Percentiles rank a stretch among this genome's conserved stretches.
Conservation (phyloP, 1,140 invertebrate genomes). For the Triops cancriformis region DNA sequence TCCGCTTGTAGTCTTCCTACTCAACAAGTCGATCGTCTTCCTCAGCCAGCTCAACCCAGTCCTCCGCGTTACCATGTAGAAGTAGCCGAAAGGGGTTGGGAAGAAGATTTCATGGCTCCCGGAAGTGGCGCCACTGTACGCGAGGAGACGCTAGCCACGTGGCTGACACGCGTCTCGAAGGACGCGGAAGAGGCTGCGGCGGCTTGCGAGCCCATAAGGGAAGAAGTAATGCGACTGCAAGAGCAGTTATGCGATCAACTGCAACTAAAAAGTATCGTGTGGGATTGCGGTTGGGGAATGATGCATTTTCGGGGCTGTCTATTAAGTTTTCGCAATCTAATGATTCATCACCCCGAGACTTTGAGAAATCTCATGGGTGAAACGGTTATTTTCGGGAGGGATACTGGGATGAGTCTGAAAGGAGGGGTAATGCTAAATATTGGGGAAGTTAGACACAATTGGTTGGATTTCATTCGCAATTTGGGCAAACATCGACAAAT, state of each 20-base stretch:
- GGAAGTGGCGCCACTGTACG: not conserved
- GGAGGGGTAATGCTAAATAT: conserved; percentile 80
- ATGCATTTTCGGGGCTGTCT: conserved; percentile 75
- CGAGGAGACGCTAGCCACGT: conserved; percentile 37
- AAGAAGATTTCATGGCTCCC: not conserved
- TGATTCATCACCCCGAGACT: conserved; percentile 32
- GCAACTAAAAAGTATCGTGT: conserved; percentile 51
- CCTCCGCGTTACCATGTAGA: not conserved
- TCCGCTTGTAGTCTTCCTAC: conserved; percentile 72
- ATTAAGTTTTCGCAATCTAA: conserved; percentile 38
- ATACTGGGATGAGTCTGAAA: conserved; percentile 78
- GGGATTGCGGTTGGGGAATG: conserved; percentile 81
- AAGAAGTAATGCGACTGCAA: conserved; percentile 56
- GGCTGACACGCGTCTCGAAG: conserved; percentile 55
- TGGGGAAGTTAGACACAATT: conserved; percentile 81
- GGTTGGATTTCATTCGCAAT: conserved; percentile 81
- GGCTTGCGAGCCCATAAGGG: conserved; percentile 51
- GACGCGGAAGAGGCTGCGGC: conserved; percentile 51
- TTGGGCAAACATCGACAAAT: conserved; percentile 63
- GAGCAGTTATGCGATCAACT: conserved; percentile 47
- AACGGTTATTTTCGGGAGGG: conserved; percentile 70
- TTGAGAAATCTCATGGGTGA: conserved; percentile 44
- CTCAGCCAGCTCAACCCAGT: not conserved
- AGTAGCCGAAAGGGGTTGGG: not conserved
- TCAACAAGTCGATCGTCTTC: conserved; percentile 66